These are phyloP conservation scores for Danio albolineatus DNA, from an alignment of 2,797 vertebrate genomes.

Conservation along the genomic window DNA sequence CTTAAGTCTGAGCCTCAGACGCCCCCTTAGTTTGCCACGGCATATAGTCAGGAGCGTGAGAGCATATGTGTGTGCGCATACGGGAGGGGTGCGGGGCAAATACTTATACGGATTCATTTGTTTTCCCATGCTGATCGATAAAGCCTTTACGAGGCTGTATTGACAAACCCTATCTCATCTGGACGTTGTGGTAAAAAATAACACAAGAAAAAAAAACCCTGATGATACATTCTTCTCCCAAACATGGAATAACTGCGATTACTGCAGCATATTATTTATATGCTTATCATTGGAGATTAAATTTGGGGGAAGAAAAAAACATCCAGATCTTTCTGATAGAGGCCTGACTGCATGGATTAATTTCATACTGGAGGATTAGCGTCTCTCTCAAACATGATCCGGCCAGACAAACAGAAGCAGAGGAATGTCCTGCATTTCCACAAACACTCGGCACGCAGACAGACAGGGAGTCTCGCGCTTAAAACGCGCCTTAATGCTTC, in stretches of 20 bases:
- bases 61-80: constrained; percentile 15
- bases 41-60: constrained; percentile 36
- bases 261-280: constrained; percentile 27
- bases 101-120: constrained; percentile 51
- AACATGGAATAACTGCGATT: constrained; percentile 33
- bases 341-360: constrained; percentile 73
- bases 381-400: constrained; percentile 70
- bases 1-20: constrained; percentile 36
- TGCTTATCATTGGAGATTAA: constrained; percentile 42
- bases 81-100: constrained; percentile 34
- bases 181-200: neutral
- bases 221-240: constrained; percentile 8
- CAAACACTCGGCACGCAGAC: constrained; percentile 51
- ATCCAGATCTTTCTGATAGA: constrained; percentile 64
- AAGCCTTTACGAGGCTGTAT: constrained; percentile 45
- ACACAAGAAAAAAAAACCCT: constrained; percentile 16
- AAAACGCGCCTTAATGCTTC: constrained; percentile 87
- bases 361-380: constrained; percentile 78
- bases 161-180: constrained; percentile 43
- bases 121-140: constrained; percentile 49
- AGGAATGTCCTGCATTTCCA: constrained; percentile 47
- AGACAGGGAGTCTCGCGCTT: constrained; percentile 67
- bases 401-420: constrained; percentile 64
- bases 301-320: constrained; percentile 1
- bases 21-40: constrained; percentile 24